Evolutionary conservation across 2,113 vertebrate genomes (phyloP), one percentile per base, ranked within the genome.

Genomic region (Odocoileus hemionus): DNA sequence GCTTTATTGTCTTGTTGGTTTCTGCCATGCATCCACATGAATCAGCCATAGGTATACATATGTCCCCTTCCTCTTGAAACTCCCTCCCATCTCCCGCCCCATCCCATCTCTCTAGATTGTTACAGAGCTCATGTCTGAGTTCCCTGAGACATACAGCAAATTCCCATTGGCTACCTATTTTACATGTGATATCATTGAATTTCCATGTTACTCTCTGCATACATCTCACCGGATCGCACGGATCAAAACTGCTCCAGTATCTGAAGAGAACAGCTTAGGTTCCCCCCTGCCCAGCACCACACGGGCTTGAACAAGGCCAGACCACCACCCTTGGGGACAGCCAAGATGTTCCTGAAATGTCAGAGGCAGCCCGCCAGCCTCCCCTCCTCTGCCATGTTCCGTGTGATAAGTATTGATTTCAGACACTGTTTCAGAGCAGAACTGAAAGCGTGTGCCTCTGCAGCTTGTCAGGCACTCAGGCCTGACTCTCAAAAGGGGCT

Each of bases 341-440:
- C 16, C 0, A 5, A 0, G 2, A 80, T 3, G 55, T 36, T 95
- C 64, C 95, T 95, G 88, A 96, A 78, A 97, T 21, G 80, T 92
- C 91, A 90, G 85, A 52, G 88, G 86, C 52, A 52, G 80, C 58
- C 33, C 36, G 13, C 23, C 4, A 78, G 91, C 97, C 74, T 79
- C 74, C 25, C 14, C 57, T 39, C 79, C 60, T 76, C 91, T 36
- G 5, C 98, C 98, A 98, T 96, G 67, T 99, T 99, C 99, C 96
- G 94, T 93, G 93, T 64, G 25, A 95, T 97, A 98, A 98, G 4
- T 99, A 99, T 99, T 98, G 99, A 99, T 99, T 99, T 98, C 98
- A 98, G 99, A 98, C 98, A 94, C 58, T 94, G 98, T 99, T 99
- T 99, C 98, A 98, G 97, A 95, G 96, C 97, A 57, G 93, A 96